Base-by-base conservation (phyloP, 2,113 vertebrate genomes). In the Malurus melanocephalus region DNA sequence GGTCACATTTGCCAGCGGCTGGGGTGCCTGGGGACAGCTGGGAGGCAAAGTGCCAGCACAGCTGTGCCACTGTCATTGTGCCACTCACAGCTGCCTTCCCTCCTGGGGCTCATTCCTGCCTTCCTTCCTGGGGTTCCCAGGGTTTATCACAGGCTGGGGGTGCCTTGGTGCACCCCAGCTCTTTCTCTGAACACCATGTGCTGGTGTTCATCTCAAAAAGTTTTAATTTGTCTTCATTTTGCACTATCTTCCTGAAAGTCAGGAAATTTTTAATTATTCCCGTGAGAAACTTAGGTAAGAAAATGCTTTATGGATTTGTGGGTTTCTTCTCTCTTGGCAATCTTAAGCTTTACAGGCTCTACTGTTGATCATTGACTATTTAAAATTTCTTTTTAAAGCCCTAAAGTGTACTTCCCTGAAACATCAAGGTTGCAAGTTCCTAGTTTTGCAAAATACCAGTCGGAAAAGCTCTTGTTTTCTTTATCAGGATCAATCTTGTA, bases 1-100 rank as follows among this genome's bases (percentile, higher is more conserved):
- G 48, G 21, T 80, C 19, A 8, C 16, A 6, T 21, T n/a, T 72
- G 64, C 40, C 43, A 8, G 61, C 0, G 6, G 32, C 53, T 30
- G 55, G 48, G 67, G 13, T 6, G 30, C 7, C 10, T 30, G 26
- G 9, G 33, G 23, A 30, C 46, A 15, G 67, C 77, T 52, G n/a
- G 74, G 52, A 21, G n/a, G n/a, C 0, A 4, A 23, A 6, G 74
- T 46, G 52, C 32, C 2, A 3, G 38, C 69, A 19, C 0, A 0
- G n/a, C 73, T 65, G 49, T 38, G 38, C 38, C 27, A n/a, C 51
- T 46, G 62, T 43, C 1, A 1, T 35, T 1, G 14, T 38, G 60
- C 77, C 43, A 26, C 66, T 75, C 26, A 1, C 7, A 8, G 42
- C 13, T 23, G 12, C 28, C 57, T 52, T 14, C 8, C 23, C 45